These are phyloP conservation scores for Drosophila bocqueti DNA, from an alignment of 1,140 invertebrate species.

Conservation along the genomic window DNA sequence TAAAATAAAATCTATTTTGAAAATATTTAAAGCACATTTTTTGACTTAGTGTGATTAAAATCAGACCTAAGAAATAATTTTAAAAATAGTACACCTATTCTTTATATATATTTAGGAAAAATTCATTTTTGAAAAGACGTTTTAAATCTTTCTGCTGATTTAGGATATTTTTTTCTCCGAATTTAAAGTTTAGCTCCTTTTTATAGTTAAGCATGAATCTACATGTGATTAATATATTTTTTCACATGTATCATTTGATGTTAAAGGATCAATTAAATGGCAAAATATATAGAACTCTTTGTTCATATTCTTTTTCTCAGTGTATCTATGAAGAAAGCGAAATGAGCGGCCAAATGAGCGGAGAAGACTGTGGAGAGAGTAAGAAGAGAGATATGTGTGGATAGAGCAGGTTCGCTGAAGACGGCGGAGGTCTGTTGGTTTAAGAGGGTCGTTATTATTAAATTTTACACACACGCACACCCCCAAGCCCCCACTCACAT, in stretches of 20 bases:
- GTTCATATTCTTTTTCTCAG: neutral
- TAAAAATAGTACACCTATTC: neutral
- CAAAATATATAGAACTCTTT: neutral
- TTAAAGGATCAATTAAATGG: neutral
- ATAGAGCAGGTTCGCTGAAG: constrained; percentile 48
- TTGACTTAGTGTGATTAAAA: neutral
- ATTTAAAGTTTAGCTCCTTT: no score
- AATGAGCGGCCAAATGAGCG: constrained; percentile 7
- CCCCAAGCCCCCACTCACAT: constrained; percentile 12
- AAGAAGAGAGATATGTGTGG: constrained; percentile 32
- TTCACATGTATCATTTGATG: neutral
- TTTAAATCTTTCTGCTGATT: neutral
- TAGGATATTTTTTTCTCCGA: neutral
- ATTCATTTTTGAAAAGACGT: neutral
- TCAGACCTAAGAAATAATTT: neutral
- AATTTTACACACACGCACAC: constrained; percentile 72
- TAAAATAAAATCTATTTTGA: no score
- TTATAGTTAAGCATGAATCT: neutral
- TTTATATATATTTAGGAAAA: neutral
- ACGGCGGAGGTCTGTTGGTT: constrained; percentile 56
- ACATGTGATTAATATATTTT: neutral
- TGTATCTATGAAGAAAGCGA: constrained; percentile 11
- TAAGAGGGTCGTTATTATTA: constrained; percentile 82
- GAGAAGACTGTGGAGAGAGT: neutral
- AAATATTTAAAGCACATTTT: neutral